Base-by-base conservation (phyloP, 2,797 vertebrate species). In the Tenualosa thibaudeaui region DNA sequence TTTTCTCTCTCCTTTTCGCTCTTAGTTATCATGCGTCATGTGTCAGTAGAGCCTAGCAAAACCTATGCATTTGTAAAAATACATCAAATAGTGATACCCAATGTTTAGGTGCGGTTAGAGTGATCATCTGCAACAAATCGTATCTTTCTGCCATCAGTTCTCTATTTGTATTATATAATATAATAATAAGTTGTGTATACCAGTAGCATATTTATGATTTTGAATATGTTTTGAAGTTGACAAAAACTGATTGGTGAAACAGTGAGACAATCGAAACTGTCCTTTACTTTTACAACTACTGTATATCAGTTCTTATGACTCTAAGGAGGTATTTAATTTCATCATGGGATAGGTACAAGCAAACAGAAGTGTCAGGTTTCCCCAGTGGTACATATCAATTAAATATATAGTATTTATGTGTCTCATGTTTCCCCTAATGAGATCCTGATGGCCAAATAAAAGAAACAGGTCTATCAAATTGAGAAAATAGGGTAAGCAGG, bases 401-500 rank as follows among this genome's bases (percentile, higher is more conserved):
- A 78, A 17, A 46, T 10, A 37, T 46, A 46, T 8, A 37, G 9
- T 51, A 51, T 51, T 51, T 12, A 51, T 51, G 8, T 51, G 50
- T 12, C 50, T 12, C 50, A 37, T 37, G 3, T 46, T 46, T 3
- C 19, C 71, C 71, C 1, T 46, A 19, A 46, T 19, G 40, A 46
- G 37, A 46, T 46, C 15, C 37, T 46, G 40, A 78, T 43, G 5
- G 8, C 17, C 37, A 78, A 43, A 78, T 78, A 43, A 78, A 78
- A 17, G 71, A 78, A 78, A 46, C 40, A 78, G 19, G 71, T 78
- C 65, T 13, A 71, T 71, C 31, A 71, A 78, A 78, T 78, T 19
- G 40, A 46, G 71, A 43, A 46, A 75, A 75, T 6, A 75, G 13
- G 40, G 17, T 46, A 78, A 22, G 19, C 3, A 87, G 24, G 71